Conservation (phyloP, 2,113 vertebrate species). For the Ursus arctos region DNA sequence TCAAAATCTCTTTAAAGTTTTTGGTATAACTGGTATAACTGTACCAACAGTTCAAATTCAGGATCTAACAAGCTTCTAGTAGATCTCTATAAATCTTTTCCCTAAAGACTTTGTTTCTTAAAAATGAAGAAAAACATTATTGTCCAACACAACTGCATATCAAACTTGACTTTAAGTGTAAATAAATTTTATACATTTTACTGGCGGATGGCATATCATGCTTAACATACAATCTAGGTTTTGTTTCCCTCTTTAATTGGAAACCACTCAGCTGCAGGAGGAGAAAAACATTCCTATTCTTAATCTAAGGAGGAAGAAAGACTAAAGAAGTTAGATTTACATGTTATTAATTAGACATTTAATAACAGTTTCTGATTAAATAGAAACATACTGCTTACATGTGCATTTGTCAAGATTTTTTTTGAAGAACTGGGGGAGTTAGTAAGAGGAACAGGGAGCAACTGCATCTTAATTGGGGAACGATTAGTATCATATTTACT, state of each 20-base stretch:
- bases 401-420: not conserved
- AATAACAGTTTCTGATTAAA: not conserved
- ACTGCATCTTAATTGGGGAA: not conserved
- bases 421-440: not conserved
- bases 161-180: not conserved
- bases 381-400: not conserved
- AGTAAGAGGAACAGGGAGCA: not conserved
- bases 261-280: not conserved
- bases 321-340: conserved; percentile 17
- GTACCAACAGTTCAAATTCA: not conserved
- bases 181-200: not conserved
- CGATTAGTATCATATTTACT: not conserved
- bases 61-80: not conserved
- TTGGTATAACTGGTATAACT: conserved; percentile 2
- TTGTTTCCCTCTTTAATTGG: not conserved
- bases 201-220: not conserved
- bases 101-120: not conserved
- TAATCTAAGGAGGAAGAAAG: not conserved
- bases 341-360: not conserved
- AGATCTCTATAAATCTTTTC: not conserved
- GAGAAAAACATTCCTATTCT: not conserved
- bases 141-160: not conserved
- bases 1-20: conserved; percentile 71
- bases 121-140: not conserved
- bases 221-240: not conserved